Evolutionary conservation across 2,888 invertebrate genomes (phyloP).

Genomic region (Seira musarum): DNA sequence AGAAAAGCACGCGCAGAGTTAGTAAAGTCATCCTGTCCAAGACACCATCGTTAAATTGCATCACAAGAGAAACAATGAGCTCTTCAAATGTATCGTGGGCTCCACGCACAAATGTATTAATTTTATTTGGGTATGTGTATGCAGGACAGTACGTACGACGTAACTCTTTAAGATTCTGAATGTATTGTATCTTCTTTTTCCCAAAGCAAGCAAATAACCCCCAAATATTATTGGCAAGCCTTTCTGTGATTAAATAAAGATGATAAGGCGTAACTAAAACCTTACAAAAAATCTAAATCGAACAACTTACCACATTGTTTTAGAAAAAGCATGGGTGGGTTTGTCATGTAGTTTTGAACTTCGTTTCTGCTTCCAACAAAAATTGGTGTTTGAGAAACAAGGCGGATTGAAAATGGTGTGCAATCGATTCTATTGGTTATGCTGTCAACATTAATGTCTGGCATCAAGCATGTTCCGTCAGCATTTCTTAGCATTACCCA

Average conservation of each 20-base stretch:
- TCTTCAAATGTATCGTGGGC: constrained; percentile 55
- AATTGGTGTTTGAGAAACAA: constrained; percentile 57
- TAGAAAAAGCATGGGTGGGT: constrained; percentile 53
- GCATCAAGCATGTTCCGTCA: background rate
- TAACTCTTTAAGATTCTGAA: constrained; percentile 33
- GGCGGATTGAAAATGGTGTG: constrained; percentile 34
- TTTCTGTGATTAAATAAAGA: constrained; percentile 29
- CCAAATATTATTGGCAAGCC: constrained; percentile 51
- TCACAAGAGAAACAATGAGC: constrained; percentile 44
- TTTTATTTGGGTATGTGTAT: constrained; percentile 27
- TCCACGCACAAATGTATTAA: constrained; percentile 30
- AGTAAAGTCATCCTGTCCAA: constrained; percentile 44
- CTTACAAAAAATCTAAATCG: too few relatives aligned
- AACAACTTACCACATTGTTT: constrained; percentile 56
- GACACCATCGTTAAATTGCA: constrained; percentile 38
- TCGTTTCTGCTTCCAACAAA: constrained; percentile 46
- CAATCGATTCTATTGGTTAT: too few relatives aligned
- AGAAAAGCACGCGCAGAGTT: constrained; percentile 45
- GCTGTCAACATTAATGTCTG: too few relatives aligned
- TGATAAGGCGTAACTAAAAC: too few relatives aligned
- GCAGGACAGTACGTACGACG: constrained; percentile 54
- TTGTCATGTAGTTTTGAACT: constrained; percentile 60
- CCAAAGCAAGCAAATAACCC: constrained; percentile 49
- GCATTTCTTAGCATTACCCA: constrained; percentile 28
- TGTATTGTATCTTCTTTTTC: constrained; percentile 14